Conservation (phyloP, 2,888 invertebrate genomes). For the Spialia ferax region DNA sequence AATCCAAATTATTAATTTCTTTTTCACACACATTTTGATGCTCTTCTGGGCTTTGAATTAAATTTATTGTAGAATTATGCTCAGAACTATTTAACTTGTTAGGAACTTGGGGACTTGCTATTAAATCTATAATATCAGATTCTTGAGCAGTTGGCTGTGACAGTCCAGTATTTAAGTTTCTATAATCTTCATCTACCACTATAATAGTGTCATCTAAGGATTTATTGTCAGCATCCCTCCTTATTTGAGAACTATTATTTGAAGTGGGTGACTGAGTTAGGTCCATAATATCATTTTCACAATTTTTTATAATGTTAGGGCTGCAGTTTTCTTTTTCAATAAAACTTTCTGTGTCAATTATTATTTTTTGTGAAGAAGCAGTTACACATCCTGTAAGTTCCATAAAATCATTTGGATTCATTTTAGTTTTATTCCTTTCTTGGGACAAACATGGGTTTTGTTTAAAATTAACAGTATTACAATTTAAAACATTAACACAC, state of each 20-base stretch:
- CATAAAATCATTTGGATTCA: conserved; percentile 68
- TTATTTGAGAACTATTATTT: conserved; percentile 29
- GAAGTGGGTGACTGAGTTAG: conserved; percentile 68
- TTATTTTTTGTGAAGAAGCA: conserved; percentile 48
- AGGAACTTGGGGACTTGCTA: background rate
- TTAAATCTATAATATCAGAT: background rate
- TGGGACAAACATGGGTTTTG: conserved; percentile 48
- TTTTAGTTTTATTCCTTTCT: conserved; percentile 54
- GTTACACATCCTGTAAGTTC: conserved; percentile 71
- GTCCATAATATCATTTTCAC: conserved; percentile 52
- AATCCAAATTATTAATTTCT: background rate
- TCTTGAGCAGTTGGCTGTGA: background rate
- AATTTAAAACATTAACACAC: conserved; percentile 51
- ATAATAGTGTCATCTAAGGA: conserved; percentile 59
- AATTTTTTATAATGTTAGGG: conserved; percentile 9
- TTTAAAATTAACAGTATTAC: conserved; percentile 42
- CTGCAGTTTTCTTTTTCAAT: conserved; percentile 6
- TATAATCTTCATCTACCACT: conserved; percentile 46
- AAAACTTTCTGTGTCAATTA: conserved; percentile 41
- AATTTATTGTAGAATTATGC: background rate
- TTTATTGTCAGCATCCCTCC: conserved; percentile 41
- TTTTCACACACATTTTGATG: background rate
- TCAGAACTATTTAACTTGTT: background rate
- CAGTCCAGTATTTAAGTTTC: background rate
- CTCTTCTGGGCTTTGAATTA: background rate